These are phyloP conservation scores for Labeo catla DNA, from an alignment of 2,113 vertebrate species.

Conservation along the genomic window DNA sequence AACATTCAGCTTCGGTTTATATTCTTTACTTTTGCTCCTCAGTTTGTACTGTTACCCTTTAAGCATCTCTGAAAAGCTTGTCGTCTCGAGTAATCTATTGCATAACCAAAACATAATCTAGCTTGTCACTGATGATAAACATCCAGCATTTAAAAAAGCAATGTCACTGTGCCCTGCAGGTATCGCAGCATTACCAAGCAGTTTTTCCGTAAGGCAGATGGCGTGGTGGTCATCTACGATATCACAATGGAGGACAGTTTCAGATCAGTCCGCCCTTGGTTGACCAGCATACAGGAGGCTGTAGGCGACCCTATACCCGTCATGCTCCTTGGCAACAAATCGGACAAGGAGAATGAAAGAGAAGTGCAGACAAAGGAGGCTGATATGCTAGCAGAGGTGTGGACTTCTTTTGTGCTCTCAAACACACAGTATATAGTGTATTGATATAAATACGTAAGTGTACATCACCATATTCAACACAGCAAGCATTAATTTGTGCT, in stretches of 20 bases:
- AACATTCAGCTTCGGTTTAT: background rate
- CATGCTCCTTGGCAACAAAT: slow-evolving; percentile 91
- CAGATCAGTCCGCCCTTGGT: slow-evolving; percentile 83
- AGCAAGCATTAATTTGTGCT: background rate
- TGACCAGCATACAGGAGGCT: slow-evolving; percentile 86
- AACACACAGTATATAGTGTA: background rate
- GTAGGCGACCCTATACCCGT: slow-evolving; percentile 81
- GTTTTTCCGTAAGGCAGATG: slow-evolving; percentile 94
- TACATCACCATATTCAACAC: background rate
- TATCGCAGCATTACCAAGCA: slow-evolving; percentile 92
- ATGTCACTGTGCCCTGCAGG: slow-evolving; percentile 67
- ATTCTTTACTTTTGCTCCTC: background rate
- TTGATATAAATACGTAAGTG: no score
- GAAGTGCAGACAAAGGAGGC: slow-evolving; percentile 83
- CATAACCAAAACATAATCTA: background rate
- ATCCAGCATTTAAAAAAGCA: background rate
- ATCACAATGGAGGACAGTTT: slow-evolving; percentile 85
- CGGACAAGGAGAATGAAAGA: slow-evolving; percentile 82
- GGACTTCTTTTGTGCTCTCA: slow-evolving; percentile 8
- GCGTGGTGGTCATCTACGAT: slow-evolving; percentile 90
- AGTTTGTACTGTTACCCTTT: background rate
- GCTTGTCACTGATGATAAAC: slow-evolving; percentile 12
- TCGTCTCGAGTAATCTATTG: background rate
- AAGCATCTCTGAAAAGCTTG: background rate
- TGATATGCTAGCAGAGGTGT: slow-evolving; percentile 84